Base-by-base conservation (phyloP, 2,113 vertebrate species). In the Chunga burmeisteri region DNA sequence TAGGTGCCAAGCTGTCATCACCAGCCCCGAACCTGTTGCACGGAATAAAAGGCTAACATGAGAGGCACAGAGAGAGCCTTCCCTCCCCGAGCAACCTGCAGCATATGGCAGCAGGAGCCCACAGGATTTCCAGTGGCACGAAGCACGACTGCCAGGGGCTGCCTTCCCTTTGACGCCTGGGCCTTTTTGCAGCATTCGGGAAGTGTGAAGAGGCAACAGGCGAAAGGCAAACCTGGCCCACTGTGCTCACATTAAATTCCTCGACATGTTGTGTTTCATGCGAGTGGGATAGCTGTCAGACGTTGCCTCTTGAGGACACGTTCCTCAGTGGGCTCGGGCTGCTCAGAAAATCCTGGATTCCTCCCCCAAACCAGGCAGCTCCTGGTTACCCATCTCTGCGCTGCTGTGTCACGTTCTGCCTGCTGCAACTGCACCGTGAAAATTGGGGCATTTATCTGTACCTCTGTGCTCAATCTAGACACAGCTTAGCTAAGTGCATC, bases 1-100 rank as follows among this genome's bases (percentile, higher is more conserved):
- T 59, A 32, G 84, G 88, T 81, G 65, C 88, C 72, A 36, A 97
- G 95, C 94, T 95, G 91, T 91, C 94, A 90, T 89, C 89, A 52
- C 86, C 71, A 91, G 80, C 18, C 75, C 63, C 0, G 1, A 96
- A 77, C 79, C 56, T 71, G 93, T 90, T 91, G 95, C 19, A 15
- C 1, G 16, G 90, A 90, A 50, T 81, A 88, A 95, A 94, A 91
- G 81, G 87, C 78, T 92, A 81, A 71, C 8, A 36, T 20, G 56
- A 95, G 81, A 83, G 79, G 87, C 74, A 93, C 44, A 7, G 38
- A 25, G 88, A 93, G 74, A 52, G n/a, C 50, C 71, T 79, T 67
- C 55, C n/a, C 50, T 91, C 83, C 75, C 75, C 0, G 9, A 67
- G 66, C 90, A 74, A 77, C 72, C 56, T 38, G 79, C 85, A 87